A percentile compares a stretch with the other conserved stretches of the same genome.
Evolutionary conservation across 2,797 vertebrate genomes (phyloP).

Genomic region (Phoeniculus purpureus): DNA sequence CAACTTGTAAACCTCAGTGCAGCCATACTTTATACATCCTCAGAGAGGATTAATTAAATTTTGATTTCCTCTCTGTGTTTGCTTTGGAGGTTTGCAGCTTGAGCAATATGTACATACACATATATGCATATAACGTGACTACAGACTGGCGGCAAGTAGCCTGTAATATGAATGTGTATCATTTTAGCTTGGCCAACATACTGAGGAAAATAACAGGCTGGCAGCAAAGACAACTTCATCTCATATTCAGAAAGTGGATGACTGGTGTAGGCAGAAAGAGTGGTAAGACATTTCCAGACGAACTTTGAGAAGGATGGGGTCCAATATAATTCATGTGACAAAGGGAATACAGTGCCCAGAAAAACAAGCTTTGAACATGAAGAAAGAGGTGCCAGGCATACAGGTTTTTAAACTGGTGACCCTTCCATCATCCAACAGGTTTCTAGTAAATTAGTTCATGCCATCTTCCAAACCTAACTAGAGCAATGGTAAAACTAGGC

Average conservation of each 20-base stretch:
- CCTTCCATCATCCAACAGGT: neutral
- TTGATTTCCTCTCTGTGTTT: slow-evolving; percentile 74
- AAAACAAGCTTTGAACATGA: neutral
- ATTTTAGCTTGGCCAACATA: slow-evolving; percentile 12
- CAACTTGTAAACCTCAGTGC: slow-evolving; percentile 8
- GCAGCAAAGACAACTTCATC: slow-evolving; percentile 6
- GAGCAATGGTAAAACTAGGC: neutral
- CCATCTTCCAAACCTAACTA: neutral
- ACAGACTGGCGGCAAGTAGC: slow-evolving; percentile 60
- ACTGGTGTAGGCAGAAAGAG: neutral
- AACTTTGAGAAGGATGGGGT: neutral
- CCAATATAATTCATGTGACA: neutral
- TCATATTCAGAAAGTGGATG: slow-evolving; percentile 18
- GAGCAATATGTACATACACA: neutral
- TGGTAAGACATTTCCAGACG: neutral
- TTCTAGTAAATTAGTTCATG: neutral
- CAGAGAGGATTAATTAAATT: slow-evolving; percentile 78
- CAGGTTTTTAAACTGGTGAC: neutral
- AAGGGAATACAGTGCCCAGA: neutral
- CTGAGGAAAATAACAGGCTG: slow-evolving; percentile 41
- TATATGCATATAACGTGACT: neutral
- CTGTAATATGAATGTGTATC: slow-evolving; percentile 53
- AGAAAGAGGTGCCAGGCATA: neutral
- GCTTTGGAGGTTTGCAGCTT: slow-evolving; percentile 71
- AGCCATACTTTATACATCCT: slow-evolving; percentile 70